Base-by-base conservation (phyloP, 1,140 invertebrate genomes). In the Oncopodura yosiiana region DNA sequence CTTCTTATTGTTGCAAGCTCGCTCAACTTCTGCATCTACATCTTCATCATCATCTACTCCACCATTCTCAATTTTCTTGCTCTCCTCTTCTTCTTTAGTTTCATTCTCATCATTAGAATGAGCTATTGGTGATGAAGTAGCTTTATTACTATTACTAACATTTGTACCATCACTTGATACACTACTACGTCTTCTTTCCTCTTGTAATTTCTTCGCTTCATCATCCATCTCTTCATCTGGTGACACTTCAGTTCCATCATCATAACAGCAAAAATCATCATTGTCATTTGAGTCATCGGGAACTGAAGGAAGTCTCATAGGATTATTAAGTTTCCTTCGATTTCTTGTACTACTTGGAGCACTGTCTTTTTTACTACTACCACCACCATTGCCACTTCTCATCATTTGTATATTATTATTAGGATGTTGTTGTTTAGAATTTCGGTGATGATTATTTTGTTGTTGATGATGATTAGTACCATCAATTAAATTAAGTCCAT, bases 81-180 rank as follows among this genome's bases (percentile, higher is more conserved):
- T n/a, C n/a, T 60, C 39, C 26, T 51, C 42, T 58, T 61, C 27
- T 29, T 56, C 37, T n/a, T 58, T 54, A 2, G 54, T 42, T n/a
- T 43, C 44, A 42, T 58, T 37, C 8, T 36, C 12, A 2, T 59
- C 44, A n/a, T n/a, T n/a, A n/a, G n/a, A n/a, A n/a, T n/a, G n/a
- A n/a, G n/a, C 38, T 16, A 12, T 16, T 18, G 38, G 38, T n/a
- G n/a, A n/a, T n/a, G n/a, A n/a, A n/a, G n/a, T n/a, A n/a, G n/a
- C n/a, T n/a, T n/a, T n/a, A 39, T 18, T 39, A 18, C 38, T 41
- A 18, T 18, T 41, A 18, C 38, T 41, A 6, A 11, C 5, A 34
- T 34, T 34, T 8, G 8, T 18, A 30, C n/a, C n/a, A n/a, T n/a
- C n/a, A n/a, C n/a, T n/a, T n/a, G n/a, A n/a, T n/a, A n/a, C n/a